Evolutionary conservation across 2,888 invertebrate genomes (phyloP).

Genomic region (Brachylomia viminalis): DNA sequence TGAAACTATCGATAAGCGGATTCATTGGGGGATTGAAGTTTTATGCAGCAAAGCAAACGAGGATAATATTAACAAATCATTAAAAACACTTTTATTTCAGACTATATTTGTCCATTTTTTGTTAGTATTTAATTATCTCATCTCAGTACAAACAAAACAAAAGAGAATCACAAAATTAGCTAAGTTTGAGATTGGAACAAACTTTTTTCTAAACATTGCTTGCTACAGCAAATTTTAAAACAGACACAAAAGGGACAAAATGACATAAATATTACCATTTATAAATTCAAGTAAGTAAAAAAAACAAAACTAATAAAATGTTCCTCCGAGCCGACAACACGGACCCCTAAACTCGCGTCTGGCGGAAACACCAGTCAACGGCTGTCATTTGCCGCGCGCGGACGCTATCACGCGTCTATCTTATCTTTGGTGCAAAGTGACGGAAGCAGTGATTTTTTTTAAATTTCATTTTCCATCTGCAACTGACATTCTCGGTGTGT

Average conservation of each 20-base stretch:
- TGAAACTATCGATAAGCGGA: too few relatives aligned
- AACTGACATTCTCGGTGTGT: slow-evolving; percentile 37
- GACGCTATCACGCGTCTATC: slow-evolving; percentile 47
- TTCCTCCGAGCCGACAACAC: slow-evolving; percentile 35
- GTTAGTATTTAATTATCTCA: too few relatives aligned
- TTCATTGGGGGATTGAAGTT: too few relatives aligned
- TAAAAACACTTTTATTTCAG: too few relatives aligned
- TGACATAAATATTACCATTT: background rate
- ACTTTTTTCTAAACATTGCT: too few relatives aligned
- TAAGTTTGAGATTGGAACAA: background rate
- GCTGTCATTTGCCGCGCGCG: slow-evolving; percentile 60
- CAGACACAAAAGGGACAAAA: background rate
- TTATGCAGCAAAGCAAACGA: too few relatives aligned
- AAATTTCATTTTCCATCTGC: slow-evolving; percentile 23
- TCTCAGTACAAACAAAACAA: background rate
- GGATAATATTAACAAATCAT: too few relatives aligned
- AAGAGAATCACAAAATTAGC: background rate
- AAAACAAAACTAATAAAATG: slow-evolving; percentile 6
- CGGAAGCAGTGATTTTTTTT: slow-evolving; percentile 64
- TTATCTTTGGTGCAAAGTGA: slow-evolving; percentile 55
- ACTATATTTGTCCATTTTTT: too few relatives aligned
- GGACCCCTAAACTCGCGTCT: slow-evolving; percentile 60
- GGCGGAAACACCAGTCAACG: slow-evolving; percentile 59
- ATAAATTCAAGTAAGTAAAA: background rate
- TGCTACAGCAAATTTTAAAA: background rate